phyloP scores from a whole-genome alignment of 2,113 vertebrate species.

The Oceanites oceanicus region DNA sequence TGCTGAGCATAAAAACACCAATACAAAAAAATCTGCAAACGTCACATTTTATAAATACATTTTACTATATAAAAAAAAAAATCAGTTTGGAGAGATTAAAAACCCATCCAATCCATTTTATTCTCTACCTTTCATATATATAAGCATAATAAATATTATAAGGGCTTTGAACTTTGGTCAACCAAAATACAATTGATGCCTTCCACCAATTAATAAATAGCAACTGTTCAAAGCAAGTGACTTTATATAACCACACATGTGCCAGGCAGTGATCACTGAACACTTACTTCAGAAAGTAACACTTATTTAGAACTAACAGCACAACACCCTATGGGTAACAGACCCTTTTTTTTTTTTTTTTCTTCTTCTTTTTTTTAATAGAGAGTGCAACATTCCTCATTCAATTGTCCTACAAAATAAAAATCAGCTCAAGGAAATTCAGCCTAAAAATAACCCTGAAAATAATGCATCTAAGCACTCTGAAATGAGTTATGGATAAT shows the following conservation, averaged over 20 bases:
- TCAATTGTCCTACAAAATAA: background rate
- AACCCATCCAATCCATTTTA: background rate
- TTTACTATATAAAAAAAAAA: background rate
- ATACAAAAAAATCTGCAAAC: background rate
- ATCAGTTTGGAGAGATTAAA: background rate
- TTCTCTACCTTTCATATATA: background rate
- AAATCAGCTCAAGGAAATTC: background rate
- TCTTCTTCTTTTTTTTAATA: background rate
- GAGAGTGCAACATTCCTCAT: background rate
- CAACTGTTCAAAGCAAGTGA: background rate
- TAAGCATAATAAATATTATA: background rate
- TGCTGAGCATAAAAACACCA: background rate
- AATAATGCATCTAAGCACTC: background rate
- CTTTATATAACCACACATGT: fast-evolving
- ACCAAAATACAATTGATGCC: background rate
- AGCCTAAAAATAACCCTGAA: background rate
- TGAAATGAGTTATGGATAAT: background rate
- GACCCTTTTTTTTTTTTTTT: too few relatives aligned
- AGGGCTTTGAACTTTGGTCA: background rate
- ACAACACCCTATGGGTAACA: background rate
- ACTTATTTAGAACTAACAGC: background rate
- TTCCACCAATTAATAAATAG: background rate
- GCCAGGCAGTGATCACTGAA: background rate
- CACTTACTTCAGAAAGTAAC: background rate
- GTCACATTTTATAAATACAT: background rate